Base-by-base conservation (phyloP, 2,888 invertebrate species). In the Elgonia sp. region DNA sequence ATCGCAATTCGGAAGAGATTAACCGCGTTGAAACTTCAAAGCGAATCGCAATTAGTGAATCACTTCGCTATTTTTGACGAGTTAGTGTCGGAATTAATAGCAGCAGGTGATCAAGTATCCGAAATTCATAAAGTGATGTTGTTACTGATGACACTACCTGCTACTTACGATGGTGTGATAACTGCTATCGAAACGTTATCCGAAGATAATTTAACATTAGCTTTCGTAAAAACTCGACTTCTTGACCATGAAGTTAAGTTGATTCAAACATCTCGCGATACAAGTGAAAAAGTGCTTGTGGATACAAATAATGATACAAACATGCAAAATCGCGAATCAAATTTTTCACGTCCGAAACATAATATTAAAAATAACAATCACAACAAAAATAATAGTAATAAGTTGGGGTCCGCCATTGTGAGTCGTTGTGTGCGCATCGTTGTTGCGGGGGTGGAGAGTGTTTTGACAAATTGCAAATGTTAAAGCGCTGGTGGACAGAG, bases 41-140 rank as follows among this genome's bases (percentile, higher is more conserved):
- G 84, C 55, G 87, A 89, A 39, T 86, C 65, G 29, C 10, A 79
- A 5, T 63, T 92, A 39, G 79, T 81, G 37, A 92, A 90, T 55
- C 93, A 91, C 92, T 94, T 94, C 50, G 87, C 82, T 1, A 69
- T 70, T 6, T 94, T 94, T 86, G 94, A 94, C 81, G 91, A 93
- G 37, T 67, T 94, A 9, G 90, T 94, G 0, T 88, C 89, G 7
- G 93, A 94, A 75, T 88, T 94, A 70, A n/a, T 89, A 10, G 91
- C 92, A 0, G 92, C 93, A 14, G 94, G 94, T 37, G 93, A 92
- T 3, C 92, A 92, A 70, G 46, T 94, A 6, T 92, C 93, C 18
- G 94, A 94, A 89, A 92, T 91, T 2, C 93, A 94, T 72, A 94
- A 93, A 88, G 89, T 94, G 8, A 90, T 93, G 0, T 93, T 93